Base-by-base conservation (phyloP, 2,797 vertebrate genomes). In the Vultur gryphus region DNA sequence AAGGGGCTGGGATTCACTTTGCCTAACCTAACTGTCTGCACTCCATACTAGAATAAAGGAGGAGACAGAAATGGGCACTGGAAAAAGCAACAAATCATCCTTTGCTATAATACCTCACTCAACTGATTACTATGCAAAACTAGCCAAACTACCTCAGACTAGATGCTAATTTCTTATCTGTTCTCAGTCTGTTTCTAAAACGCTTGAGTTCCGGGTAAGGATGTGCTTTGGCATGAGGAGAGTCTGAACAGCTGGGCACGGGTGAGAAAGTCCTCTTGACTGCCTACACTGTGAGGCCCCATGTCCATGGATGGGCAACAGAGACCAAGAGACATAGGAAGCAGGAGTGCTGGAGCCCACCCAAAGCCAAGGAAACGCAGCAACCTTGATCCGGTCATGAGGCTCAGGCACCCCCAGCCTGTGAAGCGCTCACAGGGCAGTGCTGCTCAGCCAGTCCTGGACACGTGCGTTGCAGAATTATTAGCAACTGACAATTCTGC, bases 361-460 rank as follows among this genome's bases (percentile, higher is more conserved):
- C 4, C 26, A 62, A 48, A 79, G 77, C 7, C 58, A 31, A 62
- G 66, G 73, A 43, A 79, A 44, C 1, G 12, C 9, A 23, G 25
- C 16, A 71, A 10, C 43, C 21, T 6, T 7, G 11, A 55, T 24
- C 23, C 6, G 1, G 61, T 8, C 70, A n/a, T 3, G 20, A 51
- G 41, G 35, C 31, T 84, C 13, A 9, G 24, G n/a, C n/a, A 31
- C 6, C 39, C 39, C 16, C 37, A 21, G 26, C 0, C 2, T 15
- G n/a, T 2, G 33, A 59, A 72, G 78, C 0, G 2, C 16, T 70
- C 1, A 0, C 29, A 15, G 26, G 26, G 29, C 41, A 37, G 18
- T 1, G 44, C 24, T 4, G 7, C 51, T 69, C 76, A 61, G 51
- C 26, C 1, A 1, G 20, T 37, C 65, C 72, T 64, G 89, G 54